A percentile compares a stretch with the other conserved stretches of the same genome.
Conservation (phyloP, 2,797 vertebrate species). For the Centroberyx gerrardi region DNA sequence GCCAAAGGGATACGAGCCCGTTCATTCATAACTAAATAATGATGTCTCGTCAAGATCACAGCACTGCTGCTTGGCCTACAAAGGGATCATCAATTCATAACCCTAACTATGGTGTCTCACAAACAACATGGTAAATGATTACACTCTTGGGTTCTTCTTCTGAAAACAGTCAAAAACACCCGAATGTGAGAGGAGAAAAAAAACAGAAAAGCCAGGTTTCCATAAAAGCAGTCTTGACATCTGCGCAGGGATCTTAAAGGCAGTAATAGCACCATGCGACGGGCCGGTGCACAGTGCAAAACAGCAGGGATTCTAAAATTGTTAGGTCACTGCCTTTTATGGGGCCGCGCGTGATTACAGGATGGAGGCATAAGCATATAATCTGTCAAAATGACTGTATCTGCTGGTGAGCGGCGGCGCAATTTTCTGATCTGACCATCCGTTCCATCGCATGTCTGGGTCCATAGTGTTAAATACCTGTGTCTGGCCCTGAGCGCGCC, state of each 20-base stretch:
- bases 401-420: conserved; percentile 57
- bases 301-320: conserved; percentile 77
- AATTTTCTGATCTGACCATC: conserved; percentile 60
- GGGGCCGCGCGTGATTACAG: conserved; percentile 72
- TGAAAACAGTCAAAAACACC: conserved; percentile 57
- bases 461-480: conserved; percentile 38
- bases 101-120: conserved; percentile 29
- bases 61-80: conserved; percentile 26
- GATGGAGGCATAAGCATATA: conserved; percentile 74
- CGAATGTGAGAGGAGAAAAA: conserved; percentile 50
- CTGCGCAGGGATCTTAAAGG: conserved; percentile 76
- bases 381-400: conserved; percentile 80
- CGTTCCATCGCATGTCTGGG: conserved; percentile 26
- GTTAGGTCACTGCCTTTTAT: conserved; percentile 77
- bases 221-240: conserved; percentile 77
- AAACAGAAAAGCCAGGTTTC: conserved; percentile 58
- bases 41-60: conserved; percentile 56
- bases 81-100: conserved; percentile 64
- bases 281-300: conserved; percentile 63
- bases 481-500: conserved; percentile 19
- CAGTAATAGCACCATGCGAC: conserved; percentile 71
- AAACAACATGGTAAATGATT: conserved; percentile 47
- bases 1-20: conserved; percentile 52
- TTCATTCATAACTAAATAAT: conserved; percentile 71
- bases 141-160: conserved; percentile 3